A percentile compares a stretch with the other conserved stretches of the same genome.
Conservation (phyloP, 30 jellyfish, hydroid and myxozoan genomes). For the Aurelia coerulea region DNA sequence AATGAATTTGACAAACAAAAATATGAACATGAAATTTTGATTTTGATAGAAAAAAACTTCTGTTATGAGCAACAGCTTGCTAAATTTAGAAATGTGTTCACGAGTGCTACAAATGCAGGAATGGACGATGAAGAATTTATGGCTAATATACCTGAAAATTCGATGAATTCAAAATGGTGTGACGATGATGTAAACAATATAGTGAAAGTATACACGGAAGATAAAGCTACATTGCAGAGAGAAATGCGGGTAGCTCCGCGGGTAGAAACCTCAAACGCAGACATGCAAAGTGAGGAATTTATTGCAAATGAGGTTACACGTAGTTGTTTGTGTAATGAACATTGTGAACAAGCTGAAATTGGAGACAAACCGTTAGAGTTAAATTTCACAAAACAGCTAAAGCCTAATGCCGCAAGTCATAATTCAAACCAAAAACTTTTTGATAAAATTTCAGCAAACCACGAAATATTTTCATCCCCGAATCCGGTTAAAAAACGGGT, state of each 20-base stretch:
- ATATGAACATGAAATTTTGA: not conserved
- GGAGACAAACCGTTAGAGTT: not conserved
- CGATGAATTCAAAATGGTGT: too few relatives aligned
- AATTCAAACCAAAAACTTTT: not conserved
- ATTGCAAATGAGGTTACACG: too few relatives aligned
- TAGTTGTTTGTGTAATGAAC: too few relatives aligned
- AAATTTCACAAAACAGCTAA: not conserved
- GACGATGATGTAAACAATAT: too few relatives aligned
- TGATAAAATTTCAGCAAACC: not conserved
- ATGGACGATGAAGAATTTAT: not conserved
- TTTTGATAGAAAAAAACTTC: not conserved
- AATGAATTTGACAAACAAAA: not conserved
- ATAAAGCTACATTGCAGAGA: too few relatives aligned
- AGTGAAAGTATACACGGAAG: too few relatives aligned
- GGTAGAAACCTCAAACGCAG: too few relatives aligned
- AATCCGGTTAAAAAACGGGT: constrained; percentile 15
- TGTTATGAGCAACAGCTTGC: not conserved
- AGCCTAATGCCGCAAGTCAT: not conserved
- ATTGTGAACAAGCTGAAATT: not conserved
- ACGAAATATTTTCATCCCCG: not conserved
- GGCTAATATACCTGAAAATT: too few relatives aligned
- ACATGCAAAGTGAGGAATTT: too few relatives aligned
- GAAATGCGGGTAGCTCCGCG: too few relatives aligned
- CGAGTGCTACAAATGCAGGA: not conserved
- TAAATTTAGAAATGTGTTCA: not conserved